phyloP scores from a whole-genome alignment of 2,797 vertebrate genomes.

The Sebastes iracundus region DNA sequence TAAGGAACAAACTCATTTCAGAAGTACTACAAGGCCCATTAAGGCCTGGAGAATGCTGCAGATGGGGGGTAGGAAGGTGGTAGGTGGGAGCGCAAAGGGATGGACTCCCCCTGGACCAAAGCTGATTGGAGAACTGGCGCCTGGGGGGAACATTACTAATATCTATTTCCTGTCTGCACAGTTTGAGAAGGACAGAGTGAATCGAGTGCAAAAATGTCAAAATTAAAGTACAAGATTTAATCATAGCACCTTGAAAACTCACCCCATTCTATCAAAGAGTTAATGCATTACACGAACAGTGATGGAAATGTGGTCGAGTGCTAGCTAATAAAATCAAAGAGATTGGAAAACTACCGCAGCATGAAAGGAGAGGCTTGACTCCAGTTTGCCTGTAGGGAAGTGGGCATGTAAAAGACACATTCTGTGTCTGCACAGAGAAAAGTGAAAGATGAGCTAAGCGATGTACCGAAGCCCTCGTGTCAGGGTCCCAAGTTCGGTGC shows the following conservation, averaged over 20 bases:
- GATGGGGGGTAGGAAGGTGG: conserved; percentile 69
- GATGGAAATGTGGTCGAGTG: conserved; percentile 87
- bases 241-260: conserved; percentile 51
- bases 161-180: conserved; percentile 72
- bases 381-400: conserved; percentile 33
- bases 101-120: conserved; percentile 77
- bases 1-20: conserved; percentile 80
- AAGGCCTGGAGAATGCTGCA: conserved; percentile 66
- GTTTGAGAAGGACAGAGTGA: conserved; percentile 68
- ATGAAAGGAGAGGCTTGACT: conserved; percentile 32
- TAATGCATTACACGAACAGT: conserved; percentile 84
- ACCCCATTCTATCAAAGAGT: conserved; percentile 58
- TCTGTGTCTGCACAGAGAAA: conserved; percentile 31
- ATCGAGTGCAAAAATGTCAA: conserved; percentile 69
- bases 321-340: conserved; percentile 64
- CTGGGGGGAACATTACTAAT: conserved; percentile 74
- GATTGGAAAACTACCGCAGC: conserved; percentile 55
- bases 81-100: conserved; percentile 76
- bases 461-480: conserved; percentile 49
- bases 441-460: conserved; percentile 36
- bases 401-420: conserved; percentile 26
- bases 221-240: conserved; percentile 70
- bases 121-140: conserved; percentile 79
- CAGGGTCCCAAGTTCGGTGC: conserved; percentile 63
- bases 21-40: conserved; percentile 77